Evolutionary conservation across 2,797 vertebrate species (phyloP).

Genomic region (Enteromius thamalakanensis): DNA sequence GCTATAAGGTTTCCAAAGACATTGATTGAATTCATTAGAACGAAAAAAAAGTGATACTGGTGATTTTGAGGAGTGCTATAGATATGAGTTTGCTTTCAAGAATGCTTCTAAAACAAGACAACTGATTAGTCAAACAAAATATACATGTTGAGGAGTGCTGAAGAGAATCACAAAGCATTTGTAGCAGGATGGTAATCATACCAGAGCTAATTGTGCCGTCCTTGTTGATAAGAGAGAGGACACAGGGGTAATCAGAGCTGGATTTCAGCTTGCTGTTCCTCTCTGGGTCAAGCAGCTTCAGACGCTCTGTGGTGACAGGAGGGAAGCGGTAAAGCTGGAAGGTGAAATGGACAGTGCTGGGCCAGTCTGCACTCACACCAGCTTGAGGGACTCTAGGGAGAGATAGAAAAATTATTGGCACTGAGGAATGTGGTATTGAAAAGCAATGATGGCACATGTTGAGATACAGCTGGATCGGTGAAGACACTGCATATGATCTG

Average conservation of each 20-base stretch:
- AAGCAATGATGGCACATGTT: not conserved
- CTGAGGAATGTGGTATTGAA: not conserved
- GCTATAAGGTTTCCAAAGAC: not conserved
- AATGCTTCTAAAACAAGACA: conserved; percentile 6
- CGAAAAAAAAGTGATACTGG: not conserved
- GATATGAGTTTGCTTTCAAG: conserved; percentile 5
- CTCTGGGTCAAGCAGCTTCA: conserved; percentile 77
- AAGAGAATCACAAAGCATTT: not conserved
- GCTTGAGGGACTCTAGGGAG: conserved; percentile 73
- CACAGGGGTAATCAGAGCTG: conserved; percentile 65
- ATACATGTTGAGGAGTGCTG: not conserved
- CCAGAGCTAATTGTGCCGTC: conserved; percentile 78
- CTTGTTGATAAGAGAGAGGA: conserved; percentile 76
- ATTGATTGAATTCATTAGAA: conserved; percentile 22
- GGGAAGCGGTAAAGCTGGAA: conserved; percentile 97
- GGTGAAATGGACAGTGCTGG: conserved; percentile 85
- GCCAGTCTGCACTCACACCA: conserved; percentile 71
- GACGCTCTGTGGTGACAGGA: conserved; percentile 80
- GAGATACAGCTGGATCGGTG: not conserved
- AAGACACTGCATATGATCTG: not conserved
- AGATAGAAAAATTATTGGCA: not conserved
- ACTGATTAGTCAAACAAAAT: not conserved
- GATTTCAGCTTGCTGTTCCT: conserved; percentile 4
- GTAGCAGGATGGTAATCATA: conserved; percentile 65
- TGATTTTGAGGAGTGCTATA: not conserved